A percentile compares a stretch with the other conserved stretches of the same genome.
Evolutionary conservation across 2,113 vertebrate species (phyloP).

Genomic region (Circaetus gallicus): DNA sequence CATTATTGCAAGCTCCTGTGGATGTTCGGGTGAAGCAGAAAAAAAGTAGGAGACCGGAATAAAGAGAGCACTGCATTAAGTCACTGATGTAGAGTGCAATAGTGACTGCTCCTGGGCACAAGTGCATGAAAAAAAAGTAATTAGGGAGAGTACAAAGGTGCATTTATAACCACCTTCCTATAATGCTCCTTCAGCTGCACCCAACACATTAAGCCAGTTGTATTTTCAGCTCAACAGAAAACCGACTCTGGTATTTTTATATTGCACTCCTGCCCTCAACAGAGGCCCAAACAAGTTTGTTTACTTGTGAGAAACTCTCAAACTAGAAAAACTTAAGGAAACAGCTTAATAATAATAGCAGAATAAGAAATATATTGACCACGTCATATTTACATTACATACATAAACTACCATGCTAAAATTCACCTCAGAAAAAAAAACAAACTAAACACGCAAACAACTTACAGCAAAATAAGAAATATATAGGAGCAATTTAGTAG

Average conservation of each 20-base stretch:
- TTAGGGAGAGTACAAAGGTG: not conserved
- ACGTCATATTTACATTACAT: not conserved
- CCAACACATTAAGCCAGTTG: not conserved
- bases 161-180: not conserved
- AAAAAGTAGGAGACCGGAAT: not conserved
- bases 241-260: not conserved
- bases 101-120: not conserved
- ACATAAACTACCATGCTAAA: not conserved
- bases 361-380: not conserved
- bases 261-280: not conserved
- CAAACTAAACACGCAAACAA: not conserved
- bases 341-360: not conserved
- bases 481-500: not conserved
- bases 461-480: not conserved
- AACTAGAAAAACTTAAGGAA: not conserved
- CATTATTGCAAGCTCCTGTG: not conserved
- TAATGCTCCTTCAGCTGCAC: not conserved
- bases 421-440: not conserved
- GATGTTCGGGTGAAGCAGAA: not conserved
- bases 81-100: not conserved
- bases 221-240: not conserved
- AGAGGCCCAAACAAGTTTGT: not conserved
- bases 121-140: not conserved
- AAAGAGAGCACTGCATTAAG: not conserved
- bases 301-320: not conserved